Evolutionary conservation across 2,888 invertebrate species (phyloP).

Genomic region (Torymus texanus): DNA sequence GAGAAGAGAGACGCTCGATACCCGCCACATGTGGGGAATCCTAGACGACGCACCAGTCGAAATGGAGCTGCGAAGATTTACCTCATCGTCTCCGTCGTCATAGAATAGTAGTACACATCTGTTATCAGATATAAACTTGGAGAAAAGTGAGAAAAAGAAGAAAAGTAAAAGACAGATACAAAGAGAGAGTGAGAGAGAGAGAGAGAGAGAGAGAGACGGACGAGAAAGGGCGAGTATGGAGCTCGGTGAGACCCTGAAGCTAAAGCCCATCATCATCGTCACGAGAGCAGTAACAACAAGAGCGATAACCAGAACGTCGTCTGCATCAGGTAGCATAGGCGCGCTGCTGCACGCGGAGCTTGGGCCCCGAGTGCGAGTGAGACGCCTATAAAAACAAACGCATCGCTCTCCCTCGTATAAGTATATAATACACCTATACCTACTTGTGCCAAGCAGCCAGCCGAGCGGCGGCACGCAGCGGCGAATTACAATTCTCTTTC

Average conservation of each 20-base stretch:
- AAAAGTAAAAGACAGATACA: slow-evolving; percentile 12
- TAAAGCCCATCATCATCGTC: slow-evolving; percentile 27
- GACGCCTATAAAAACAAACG: slow-evolving; percentile 49
- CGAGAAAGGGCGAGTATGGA: slow-evolving; percentile 31
- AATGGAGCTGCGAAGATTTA: no score
- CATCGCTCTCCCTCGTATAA: slow-evolving; percentile 25
- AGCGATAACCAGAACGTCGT: neutral
- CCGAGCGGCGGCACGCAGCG: no score
- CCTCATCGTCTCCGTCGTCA: no score
- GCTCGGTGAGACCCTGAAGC: slow-evolving; percentile 1
- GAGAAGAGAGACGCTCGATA: neutral
- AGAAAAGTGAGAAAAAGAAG: slow-evolving; percentile 5
- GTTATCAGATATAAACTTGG: neutral
- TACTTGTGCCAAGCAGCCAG: neutral
- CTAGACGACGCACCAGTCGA: no score
- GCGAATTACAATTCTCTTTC: no score
- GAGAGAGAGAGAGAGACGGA: neutral
- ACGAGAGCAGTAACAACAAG: no score
- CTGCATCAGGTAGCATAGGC: slow-evolving; percentile 20
- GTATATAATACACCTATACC: neutral
- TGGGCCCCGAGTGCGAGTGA: slow-evolving; percentile 44
- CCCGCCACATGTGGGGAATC: no score
- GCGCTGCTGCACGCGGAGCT: slow-evolving; percentile 22
- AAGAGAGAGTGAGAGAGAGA: neutral
- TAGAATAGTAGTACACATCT: no score